Evolutionary conservation across 2,888 invertebrate genomes (phyloP).

Genomic region (Oscheius sp.): DNA sequence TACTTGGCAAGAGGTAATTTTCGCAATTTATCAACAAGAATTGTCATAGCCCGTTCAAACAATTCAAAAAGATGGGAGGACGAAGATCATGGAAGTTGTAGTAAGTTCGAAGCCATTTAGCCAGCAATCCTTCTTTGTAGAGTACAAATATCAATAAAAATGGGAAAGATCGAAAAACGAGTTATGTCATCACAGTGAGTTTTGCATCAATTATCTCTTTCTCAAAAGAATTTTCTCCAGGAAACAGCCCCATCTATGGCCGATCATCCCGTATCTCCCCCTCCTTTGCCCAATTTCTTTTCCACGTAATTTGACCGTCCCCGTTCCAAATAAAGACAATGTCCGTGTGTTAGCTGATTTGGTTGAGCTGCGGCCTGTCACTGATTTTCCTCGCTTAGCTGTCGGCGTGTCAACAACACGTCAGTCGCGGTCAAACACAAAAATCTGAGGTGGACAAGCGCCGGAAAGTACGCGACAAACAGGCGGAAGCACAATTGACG

Average conservation of each 20-base stretch:
- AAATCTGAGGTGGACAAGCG: constrained; percentile 30
- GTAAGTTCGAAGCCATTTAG: background rate
- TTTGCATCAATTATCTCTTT: background rate
- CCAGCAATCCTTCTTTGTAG: background rate
- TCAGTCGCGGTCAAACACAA: constrained; percentile 36
- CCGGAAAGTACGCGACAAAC: constrained; percentile 32
- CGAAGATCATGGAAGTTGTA: background rate
- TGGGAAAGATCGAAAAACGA: background rate
- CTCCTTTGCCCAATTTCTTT: constrained; percentile 5
- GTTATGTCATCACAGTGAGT: background rate
- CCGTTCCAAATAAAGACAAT: constrained; percentile 16
- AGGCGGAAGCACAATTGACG: constrained; percentile 12
- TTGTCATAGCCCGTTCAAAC: background rate
- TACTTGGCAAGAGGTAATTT: constrained; percentile 6
- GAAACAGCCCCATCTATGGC: background rate
- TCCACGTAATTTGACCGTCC: background rate
- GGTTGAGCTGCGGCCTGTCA: constrained; percentile 21
- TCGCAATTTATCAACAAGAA: background rate
- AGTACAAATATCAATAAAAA: background rate
- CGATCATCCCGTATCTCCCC: background rate
- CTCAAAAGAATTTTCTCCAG: background rate
- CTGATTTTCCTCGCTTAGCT: constrained; percentile 21
- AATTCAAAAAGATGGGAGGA: background rate
- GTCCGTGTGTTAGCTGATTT: too few relatives aligned
- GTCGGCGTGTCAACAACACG: constrained; percentile 34